Evolutionary conservation across 2,888 invertebrate genomes (phyloP).

Genomic region (Theretra japonica): DNA sequence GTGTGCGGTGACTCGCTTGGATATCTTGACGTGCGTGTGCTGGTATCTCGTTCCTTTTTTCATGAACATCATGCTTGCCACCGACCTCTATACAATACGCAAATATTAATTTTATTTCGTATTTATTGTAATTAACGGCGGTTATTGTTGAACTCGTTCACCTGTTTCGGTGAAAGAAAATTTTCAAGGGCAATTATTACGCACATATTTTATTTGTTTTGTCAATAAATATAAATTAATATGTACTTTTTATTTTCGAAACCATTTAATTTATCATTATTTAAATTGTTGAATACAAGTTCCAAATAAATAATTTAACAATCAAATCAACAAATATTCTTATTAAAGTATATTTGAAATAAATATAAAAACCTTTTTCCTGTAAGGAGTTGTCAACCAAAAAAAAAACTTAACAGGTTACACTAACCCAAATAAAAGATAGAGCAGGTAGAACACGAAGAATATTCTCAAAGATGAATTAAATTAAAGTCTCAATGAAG

Average conservation of each 20-base stretch:
- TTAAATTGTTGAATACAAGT: neutral
- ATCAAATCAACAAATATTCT: too few relatives aligned
- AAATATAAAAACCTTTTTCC: too few relatives aligned
- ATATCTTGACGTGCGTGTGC: constrained; percentile 58
- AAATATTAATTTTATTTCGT: constrained; percentile 38
- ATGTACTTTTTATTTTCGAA: neutral
- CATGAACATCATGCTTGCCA: constrained; percentile 57
- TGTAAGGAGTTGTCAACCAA: too few relatives aligned
- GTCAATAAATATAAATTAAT: neutral
- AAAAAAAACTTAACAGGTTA: too few relatives aligned
- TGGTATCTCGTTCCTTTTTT: constrained; percentile 60
- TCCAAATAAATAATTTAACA: too few relatives aligned
- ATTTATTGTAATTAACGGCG: constrained; percentile 31
- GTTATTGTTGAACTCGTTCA: neutral
- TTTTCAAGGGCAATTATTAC: neutral
- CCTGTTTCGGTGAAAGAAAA: neutral
- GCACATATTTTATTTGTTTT: neutral
- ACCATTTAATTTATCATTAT: neutral
- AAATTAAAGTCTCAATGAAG: neutral
- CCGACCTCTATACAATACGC: constrained; percentile 46
- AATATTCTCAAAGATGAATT: neutral
- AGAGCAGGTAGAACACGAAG: too few relatives aligned
- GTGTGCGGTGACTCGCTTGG: constrained; percentile 55
- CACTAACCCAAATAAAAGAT: too few relatives aligned
- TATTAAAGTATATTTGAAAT: too few relatives aligned